Conservation (phyloP, 1,140 invertebrate genomes). For the Drosophila eugracilis region DNA sequence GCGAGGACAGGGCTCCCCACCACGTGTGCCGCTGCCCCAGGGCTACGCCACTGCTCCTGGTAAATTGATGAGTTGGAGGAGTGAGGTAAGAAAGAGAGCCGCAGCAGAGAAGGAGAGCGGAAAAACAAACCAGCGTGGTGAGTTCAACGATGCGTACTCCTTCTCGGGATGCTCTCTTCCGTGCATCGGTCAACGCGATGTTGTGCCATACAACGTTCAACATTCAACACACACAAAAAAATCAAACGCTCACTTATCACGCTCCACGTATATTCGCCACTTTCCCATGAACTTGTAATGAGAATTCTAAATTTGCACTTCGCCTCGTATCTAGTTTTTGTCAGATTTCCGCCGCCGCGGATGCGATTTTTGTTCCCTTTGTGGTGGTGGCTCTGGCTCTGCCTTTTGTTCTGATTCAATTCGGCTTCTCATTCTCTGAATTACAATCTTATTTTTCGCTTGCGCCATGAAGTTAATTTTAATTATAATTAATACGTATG, state of each 20-base stretch:
- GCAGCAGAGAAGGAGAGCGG: conserved; percentile 15
- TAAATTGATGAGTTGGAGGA: too few relatives aligned
- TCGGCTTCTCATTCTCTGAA: conserved; percentile 34
- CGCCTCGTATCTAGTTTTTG: conserved; percentile 54
- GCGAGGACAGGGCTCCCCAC: conserved; percentile 16
- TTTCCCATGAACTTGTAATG: conserved; percentile 81
- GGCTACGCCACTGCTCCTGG: conserved; percentile 34
- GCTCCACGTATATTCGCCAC: conserved; percentile 60
- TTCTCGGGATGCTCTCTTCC: conserved; percentile 25
- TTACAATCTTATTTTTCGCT: conserved; percentile 60
- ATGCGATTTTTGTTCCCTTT: conserved; percentile 16
- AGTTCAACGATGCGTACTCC: conserved; percentile 10
- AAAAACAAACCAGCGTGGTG: conserved; percentile 30
- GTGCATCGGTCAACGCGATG: conserved; percentile 49
- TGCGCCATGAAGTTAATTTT: conserved; percentile 62
- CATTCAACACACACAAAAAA: too few relatives aligned
- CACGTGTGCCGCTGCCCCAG: conserved; percentile 24
- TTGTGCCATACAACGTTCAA: conserved; percentile 66
- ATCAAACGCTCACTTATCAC: conserved; percentile 68
- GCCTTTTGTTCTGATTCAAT: conserved; percentile 30
- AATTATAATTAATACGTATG: conserved; percentile 75
- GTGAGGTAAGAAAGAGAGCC: background rate
- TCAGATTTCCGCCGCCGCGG: conserved; percentile 40
- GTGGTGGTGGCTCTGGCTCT: conserved; percentile 50
- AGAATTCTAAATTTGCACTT: conserved; percentile 80